Percentiles rank a stretch among this genome's conserved stretches.
Evolutionary conservation across 2,113 vertebrate genomes (phyloP).

Genomic region (Acanthisitta chloris): DNA sequence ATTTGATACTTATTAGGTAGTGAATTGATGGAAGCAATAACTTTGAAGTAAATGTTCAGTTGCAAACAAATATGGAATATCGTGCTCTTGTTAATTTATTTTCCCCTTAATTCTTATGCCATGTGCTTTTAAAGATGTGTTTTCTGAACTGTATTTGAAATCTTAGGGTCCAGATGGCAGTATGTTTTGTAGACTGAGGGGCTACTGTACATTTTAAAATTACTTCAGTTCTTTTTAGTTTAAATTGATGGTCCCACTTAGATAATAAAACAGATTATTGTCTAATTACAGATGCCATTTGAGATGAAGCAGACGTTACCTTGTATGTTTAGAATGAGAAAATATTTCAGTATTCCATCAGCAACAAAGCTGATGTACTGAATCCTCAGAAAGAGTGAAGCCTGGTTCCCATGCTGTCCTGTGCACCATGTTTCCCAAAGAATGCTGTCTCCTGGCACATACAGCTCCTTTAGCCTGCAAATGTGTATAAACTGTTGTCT

Average conservation of each 20-base stretch:
- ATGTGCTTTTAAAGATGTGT: background rate
- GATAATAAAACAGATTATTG: background rate
- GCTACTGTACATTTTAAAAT: background rate
- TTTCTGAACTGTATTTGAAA: background rate
- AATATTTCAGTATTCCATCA: background rate
- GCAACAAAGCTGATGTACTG: background rate
- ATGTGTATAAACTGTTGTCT: background rate
- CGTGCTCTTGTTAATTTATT: background rate
- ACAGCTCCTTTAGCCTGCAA: background rate
- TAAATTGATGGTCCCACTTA: background rate
- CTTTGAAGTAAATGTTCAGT: background rate
- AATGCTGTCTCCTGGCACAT: background rate
- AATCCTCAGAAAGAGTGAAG: background rate
- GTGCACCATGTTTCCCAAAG: background rate
- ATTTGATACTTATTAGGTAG: conserved; percentile 32
- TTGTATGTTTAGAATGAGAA: background rate
- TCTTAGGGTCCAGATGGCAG: background rate
- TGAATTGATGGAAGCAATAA: background rate
- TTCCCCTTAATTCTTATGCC: background rate
- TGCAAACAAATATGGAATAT: background rate
- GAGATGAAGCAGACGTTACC: background rate
- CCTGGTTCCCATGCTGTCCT: background rate
- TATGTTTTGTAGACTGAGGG: background rate
- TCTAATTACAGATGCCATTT: background rate
- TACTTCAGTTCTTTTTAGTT: background rate